Evolutionary conservation across 1,140 invertebrate genomes (phyloP), one percentile per base, ranked within the genome.

Genomic region (Aphelenchoides avenae): DNA sequence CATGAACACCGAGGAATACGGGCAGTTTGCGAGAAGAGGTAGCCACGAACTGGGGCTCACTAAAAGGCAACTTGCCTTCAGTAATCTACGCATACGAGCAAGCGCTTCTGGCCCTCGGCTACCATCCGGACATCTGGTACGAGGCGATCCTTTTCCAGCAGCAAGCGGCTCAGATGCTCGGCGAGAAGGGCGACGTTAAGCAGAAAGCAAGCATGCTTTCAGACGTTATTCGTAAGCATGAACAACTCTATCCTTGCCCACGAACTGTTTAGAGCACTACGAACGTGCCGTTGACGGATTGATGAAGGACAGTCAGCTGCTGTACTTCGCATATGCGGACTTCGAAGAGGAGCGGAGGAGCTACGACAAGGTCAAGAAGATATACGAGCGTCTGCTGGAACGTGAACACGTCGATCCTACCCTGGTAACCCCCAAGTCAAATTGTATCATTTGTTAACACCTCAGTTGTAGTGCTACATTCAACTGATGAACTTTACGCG

Each of bases 41-140:
- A 68, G 15, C 40, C 34, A 13, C 13, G 29, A 33, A 40, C 20
- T 13, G 49, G 30, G 50, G 5, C 29, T 2, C 29, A 15, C 29
- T 49, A 40, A 47, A 37, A 52, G 30, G 37, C 22, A 1, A n/a
- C 57, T 31, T 42, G 33, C 22, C 77, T 79, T 47, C 64, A 83
- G 92, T 97, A 0, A 92, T 97, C 85, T 99, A 97, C 82, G 93
- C 93, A 0, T 94, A 95, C 64, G 94, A 99, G 74, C 93, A 99
- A 78, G 93, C 91, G 74, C 80, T 99, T 24, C 79, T 98, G 11
- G 96, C 93, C 77, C 79, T 98, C 5, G 91, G 91, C 2, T 92
- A 97, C 80, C 91, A 97, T 81, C 89, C 92, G 0, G 93, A 97
- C 66, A 88, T 98, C 41, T 99, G 94, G 94, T 92, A 95, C 78